Conservation (phyloP, 2,113 vertebrate species). For the Nothobranchius furzeri region DNA sequence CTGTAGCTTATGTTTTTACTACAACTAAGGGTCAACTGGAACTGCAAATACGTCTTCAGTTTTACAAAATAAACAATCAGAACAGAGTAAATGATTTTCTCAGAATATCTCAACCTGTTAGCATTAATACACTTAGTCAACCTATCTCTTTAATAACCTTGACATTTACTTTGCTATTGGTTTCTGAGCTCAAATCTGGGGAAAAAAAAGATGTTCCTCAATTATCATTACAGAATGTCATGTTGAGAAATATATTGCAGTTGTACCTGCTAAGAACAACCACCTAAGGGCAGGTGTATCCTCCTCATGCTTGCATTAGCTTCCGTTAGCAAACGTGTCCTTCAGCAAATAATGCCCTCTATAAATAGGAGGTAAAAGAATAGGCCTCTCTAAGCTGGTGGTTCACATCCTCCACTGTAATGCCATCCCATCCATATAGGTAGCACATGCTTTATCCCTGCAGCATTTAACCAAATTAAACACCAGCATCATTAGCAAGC, state of each 20-base stretch:
- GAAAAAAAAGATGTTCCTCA: slow-evolving; percentile 51
- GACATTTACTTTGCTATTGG: slow-evolving; percentile 55
- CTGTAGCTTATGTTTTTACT: neutral
- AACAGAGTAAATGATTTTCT: slow-evolving; percentile 13
- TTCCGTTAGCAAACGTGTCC: slow-evolving; percentile 59
- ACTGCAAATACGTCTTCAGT: slow-evolving; percentile 17
- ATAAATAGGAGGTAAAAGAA: slow-evolving; percentile 64
- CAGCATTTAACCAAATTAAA: slow-evolving; percentile 79
- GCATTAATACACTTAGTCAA: no score
- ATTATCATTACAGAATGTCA: slow-evolving; percentile 53
- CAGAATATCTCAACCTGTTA: slow-evolving; percentile 37
- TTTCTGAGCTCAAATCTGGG: slow-evolving; percentile 38
- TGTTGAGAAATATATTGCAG: slow-evolving; percentile 58
- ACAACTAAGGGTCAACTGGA: slow-evolving; percentile 45
- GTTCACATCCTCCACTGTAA: slow-evolving; percentile 50
- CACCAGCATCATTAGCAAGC: slow-evolving; percentile 70
- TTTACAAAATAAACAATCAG: slow-evolving; percentile 6
- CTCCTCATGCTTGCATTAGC: slow-evolving; percentile 61
- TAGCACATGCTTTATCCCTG: slow-evolving; percentile 64
- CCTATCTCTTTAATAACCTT: slow-evolving; percentile 20
- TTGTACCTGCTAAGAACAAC: slow-evolving; percentile 56
- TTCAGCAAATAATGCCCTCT: slow-evolving; percentile 59
- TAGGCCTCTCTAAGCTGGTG: slow-evolving; percentile 30
- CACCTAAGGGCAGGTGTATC: slow-evolving; percentile 65
- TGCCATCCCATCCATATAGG: slow-evolving; percentile 63